These are phyloP conservation scores for Eupithecia dodoneata DNA, from an alignment of 2,888 invertebrate genomes.

Conservation along the genomic window DNA sequence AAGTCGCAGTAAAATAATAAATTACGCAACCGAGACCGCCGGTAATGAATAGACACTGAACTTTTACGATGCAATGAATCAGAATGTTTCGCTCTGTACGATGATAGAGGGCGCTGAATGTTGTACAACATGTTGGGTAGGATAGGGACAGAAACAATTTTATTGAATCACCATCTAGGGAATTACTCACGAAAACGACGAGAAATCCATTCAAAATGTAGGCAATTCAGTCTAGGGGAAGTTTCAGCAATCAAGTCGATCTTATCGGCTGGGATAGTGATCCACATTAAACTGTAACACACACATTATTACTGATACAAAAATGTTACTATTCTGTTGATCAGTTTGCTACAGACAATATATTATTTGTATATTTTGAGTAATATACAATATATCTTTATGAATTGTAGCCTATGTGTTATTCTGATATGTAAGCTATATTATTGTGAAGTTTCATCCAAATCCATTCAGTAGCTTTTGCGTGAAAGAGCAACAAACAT, in stretches of 20 bases:
- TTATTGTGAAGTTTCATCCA: too few relatives aligned
- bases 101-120: neutral
- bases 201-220: neutral
- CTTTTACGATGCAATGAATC: conserved; percentile 9
- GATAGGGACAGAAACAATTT: neutral
- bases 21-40: neutral
- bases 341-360: too few relatives aligned
- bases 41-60: conserved; percentile 1
- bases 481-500: too few relatives aligned
- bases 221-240: neutral
- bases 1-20: neutral
- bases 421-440: too few relatives aligned
- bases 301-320: too few relatives aligned
- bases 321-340: too few relatives aligned
- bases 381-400: too few relatives aligned
- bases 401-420: too few relatives aligned
- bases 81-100: neutral
- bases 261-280: too few relatives aligned
- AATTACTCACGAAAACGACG: neutral
- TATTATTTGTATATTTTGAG: too few relatives aligned
- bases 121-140: neutral
- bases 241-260: too few relatives aligned
- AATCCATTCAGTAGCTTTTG: too few relatives aligned
- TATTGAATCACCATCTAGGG: neutral
- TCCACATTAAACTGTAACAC: neutral